These are phyloP conservation scores for Tetramorium simillimum DNA, from an alignment of 1,140 invertebrate genomes.

Conservation along the genomic window DNA sequence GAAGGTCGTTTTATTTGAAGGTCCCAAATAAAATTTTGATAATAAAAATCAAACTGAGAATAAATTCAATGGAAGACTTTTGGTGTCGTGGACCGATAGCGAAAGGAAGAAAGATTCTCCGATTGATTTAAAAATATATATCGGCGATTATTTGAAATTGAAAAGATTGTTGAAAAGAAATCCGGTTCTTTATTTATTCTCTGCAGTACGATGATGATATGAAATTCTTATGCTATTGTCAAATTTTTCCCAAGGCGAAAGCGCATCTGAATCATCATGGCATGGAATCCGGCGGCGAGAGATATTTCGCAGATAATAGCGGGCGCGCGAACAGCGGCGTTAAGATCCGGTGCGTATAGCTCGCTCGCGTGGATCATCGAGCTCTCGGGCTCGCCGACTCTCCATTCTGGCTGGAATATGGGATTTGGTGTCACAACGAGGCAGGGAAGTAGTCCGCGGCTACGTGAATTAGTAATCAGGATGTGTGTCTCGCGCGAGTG, in stretches of 20 bases:
- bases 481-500: constrained; percentile 76
- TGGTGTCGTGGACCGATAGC: not conserved
- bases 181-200: not conserved
- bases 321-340: not conserved
- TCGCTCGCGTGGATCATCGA: constrained; percentile 62
- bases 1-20: not conserved
- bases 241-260: not conserved
- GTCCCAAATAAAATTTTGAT: not conserved
- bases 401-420: constrained; percentile 81
- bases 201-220: not conserved
- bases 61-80: not conserved
- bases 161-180: not conserved
- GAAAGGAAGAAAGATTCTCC: not conserved
- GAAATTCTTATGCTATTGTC: not conserved
- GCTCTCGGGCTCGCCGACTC: constrained; percentile 64
- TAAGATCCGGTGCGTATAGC: constrained; percentile 34
- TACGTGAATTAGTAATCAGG: constrained; percentile 85
- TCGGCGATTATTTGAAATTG: not conserved
- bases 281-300: not conserved
- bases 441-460: constrained; percentile 82
- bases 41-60: not conserved
- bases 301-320: constrained; percentile 21
- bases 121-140: not conserved
- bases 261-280: not conserved
- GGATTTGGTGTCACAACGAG: constrained; percentile 84